Evolutionary conservation across 2,113 vertebrate genomes (phyloP).

Genomic region (Xiphias gladius): DNA sequence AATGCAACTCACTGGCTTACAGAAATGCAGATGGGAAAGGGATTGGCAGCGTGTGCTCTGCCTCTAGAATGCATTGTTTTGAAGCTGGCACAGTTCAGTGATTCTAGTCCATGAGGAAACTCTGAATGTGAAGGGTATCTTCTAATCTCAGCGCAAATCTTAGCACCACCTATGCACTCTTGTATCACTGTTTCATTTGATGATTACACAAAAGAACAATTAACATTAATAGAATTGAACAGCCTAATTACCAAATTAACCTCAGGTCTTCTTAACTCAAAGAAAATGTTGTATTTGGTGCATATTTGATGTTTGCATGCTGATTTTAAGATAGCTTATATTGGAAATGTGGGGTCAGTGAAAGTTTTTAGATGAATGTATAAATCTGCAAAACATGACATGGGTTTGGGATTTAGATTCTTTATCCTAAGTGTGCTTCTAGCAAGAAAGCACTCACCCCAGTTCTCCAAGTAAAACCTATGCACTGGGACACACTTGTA

Average conservation of each 20-base stretch:
- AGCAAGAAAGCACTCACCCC: background rate
- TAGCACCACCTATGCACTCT: background rate
- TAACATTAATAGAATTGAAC: background rate
- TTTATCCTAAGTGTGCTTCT: background rate
- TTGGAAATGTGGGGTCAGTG: too few species aligned
- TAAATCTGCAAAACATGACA: background rate
- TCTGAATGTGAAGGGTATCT: slow-evolving; percentile 17
- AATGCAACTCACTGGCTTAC: background rate
- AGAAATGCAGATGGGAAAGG: background rate
- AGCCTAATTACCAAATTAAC: background rate
- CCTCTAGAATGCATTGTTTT: slow-evolving; percentile 5
- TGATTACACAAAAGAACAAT: slow-evolving; percentile 7
- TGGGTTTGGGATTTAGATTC: background rate
- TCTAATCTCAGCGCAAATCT: background rate
- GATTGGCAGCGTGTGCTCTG: background rate
- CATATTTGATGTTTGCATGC: background rate
- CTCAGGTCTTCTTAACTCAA: background rate
- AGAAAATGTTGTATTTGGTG: background rate
- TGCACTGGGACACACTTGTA: background rate
- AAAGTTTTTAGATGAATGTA: background rate
- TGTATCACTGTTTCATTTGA: slow-evolving; percentile 2
- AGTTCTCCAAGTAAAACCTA: background rate
- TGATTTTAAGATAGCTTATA: too few species aligned
- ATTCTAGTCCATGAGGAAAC: background rate
- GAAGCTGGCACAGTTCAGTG: background rate